These are phyloP conservation scores for Rhamnusium bicolor DNA, from an alignment of 2,888 invertebrate genomes.

Conservation along the genomic window DNA sequence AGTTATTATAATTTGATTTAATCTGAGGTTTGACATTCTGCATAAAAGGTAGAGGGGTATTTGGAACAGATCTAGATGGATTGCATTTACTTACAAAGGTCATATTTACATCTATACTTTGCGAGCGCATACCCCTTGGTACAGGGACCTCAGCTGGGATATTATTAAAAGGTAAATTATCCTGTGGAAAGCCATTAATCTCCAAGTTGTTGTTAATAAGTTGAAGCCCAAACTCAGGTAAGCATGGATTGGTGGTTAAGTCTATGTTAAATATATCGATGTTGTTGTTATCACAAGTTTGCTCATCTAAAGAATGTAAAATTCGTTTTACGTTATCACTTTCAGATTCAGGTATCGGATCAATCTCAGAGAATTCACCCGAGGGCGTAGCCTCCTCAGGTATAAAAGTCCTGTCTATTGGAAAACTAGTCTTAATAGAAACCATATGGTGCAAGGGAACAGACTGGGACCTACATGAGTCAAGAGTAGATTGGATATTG, in stretches of 20 bases:
- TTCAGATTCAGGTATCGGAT: constrained; percentile 76
- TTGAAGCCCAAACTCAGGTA: constrained; percentile 57
- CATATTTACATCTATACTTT: constrained; percentile 61
- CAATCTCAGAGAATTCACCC: constrained; percentile 81
- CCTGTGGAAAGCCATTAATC: constrained; percentile 25
- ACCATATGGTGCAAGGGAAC: constrained; percentile 74
- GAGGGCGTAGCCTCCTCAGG: constrained; percentile 22
- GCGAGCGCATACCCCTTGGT: constrained; percentile 45
- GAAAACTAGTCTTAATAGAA: constrained; percentile 19
- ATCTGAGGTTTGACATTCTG: constrained; percentile 69
- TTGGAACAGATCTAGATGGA: constrained; percentile 80
- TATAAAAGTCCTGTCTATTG: constrained; percentile 35
- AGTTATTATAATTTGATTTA: constrained; percentile 68
- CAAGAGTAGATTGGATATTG: constrained; percentile 68
- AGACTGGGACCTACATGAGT: constrained; percentile 80
- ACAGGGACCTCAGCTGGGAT: constrained; percentile 10
- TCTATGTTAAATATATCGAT: constrained; percentile 58
- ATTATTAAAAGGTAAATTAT: constrained; percentile 25
- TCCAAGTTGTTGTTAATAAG: constrained; percentile 50
- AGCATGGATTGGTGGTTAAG: constrained; percentile 54
- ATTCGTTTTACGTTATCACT: constrained; percentile 79
- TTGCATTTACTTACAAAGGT: constrained; percentile 56
- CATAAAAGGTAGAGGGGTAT: constrained; percentile 74
- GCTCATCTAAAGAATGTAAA: constrained; percentile 75
- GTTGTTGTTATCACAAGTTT: constrained; percentile 67